Percentiles rank a stretch among this genome's conserved stretches.
Conservation (phyloP, 2,888 invertebrate genomes). For the Eumerus sabulonum region DNA sequence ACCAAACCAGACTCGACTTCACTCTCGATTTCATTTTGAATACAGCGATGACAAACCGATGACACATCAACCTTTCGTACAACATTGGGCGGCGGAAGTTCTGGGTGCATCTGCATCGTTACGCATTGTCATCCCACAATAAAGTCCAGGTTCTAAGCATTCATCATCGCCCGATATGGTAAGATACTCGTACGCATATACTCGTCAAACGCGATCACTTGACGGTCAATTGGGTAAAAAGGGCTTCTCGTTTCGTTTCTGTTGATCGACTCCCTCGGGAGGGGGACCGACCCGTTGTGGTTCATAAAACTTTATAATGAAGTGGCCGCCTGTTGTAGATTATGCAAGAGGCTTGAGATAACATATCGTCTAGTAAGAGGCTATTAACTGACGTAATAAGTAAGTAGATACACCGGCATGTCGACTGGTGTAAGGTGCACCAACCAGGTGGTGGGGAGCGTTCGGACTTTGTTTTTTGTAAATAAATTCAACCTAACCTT, state of each 20-base stretch:
- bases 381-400: conserved; percentile 61
- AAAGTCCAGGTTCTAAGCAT: conserved; percentile 36
- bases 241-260: too few relatives aligned
- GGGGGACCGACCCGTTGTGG: conserved; percentile 20
- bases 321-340: conserved; percentile 23
- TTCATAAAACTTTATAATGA: conserved; percentile 30
- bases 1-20: conserved; percentile 29
- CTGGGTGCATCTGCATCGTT: conserved; percentile 46
- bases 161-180: conserved; percentile 42
- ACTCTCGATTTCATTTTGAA: conserved; percentile 28
- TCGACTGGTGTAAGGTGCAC: too few relatives aligned
- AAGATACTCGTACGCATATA: too few relatives aligned
- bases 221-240: not conserved
- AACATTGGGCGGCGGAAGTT: conserved; percentile 63
- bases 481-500: conserved; percentile 15
- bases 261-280: not conserved
- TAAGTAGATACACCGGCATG: conserved; percentile 12
- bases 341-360: conserved; percentile 58
- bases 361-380: conserved; percentile 47
- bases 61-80: conserved; percentile 61
- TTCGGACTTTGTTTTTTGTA: conserved; percentile 24
- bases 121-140: not conserved
- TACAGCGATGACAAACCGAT: conserved; percentile 50
- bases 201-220: conserved; percentile 1
- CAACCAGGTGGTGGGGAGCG: not conserved